These are phyloP conservation scores for Drosophila setosimentum DNA, from an alignment of 2,888 invertebrate genomes.

Conservation along the genomic window DNA sequence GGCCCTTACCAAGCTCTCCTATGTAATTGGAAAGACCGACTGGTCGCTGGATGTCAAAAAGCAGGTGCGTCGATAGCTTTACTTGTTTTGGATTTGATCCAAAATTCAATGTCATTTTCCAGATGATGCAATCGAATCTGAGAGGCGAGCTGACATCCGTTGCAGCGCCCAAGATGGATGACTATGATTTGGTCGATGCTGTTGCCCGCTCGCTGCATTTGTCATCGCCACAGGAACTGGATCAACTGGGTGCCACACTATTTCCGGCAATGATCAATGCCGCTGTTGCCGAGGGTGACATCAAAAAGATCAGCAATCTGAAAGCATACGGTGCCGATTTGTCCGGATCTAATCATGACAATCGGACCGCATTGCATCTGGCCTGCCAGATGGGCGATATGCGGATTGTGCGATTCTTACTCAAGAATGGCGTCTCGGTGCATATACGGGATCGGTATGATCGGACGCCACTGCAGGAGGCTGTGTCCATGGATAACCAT, in stretches of 20 bases:
- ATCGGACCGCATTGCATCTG: conserved; percentile 92
- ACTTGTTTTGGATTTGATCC: not conserved
- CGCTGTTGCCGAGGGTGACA: conserved; percentile 87
- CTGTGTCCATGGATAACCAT: conserved; percentile 88
- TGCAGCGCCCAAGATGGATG: conserved; percentile 81
- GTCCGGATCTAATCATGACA: conserved; percentile 90
- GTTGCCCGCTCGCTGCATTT: conserved; percentile 87
- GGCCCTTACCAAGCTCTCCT: conserved; percentile 95
- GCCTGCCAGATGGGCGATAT: conserved; percentile 91
- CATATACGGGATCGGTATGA: conserved; percentile 91
- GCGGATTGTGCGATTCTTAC: conserved; percentile 89
- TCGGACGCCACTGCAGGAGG: conserved; percentile 90
- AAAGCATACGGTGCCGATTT: conserved; percentile 90
- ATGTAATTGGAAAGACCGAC: conserved; percentile 92
- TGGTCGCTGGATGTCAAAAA: conserved; percentile 89
- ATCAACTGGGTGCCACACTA: conserved; percentile 87
- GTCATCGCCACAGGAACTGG: conserved; percentile 86
- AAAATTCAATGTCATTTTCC: conserved; percentile 24
- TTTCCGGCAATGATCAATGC: conserved; percentile 90
- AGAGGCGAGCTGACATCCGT: conserved; percentile 91
- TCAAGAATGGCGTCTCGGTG: conserved; percentile 93
- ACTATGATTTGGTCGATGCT: conserved; percentile 87
- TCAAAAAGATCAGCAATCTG: conserved; percentile 85
- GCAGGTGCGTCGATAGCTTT: conserved; percentile 85
- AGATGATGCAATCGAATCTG: conserved; percentile 92